Evolutionary conservation across 2,888 invertebrate species (phyloP).

Genomic region (Dione juno): DNA sequence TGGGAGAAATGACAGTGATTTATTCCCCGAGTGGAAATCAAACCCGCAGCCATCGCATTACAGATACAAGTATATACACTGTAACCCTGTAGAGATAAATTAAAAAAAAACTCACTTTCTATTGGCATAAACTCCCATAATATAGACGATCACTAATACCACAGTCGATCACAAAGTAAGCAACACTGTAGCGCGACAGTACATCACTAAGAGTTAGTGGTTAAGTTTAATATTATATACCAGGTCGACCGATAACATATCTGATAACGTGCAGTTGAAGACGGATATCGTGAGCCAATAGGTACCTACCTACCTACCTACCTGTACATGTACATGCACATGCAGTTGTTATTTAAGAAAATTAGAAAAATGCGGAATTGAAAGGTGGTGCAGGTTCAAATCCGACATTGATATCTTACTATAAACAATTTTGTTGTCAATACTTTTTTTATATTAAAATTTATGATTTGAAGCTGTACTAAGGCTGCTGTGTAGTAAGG

Average conservation of each 20-base stretch:
- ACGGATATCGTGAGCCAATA: constrained; percentile 26
- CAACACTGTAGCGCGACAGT: background rate
- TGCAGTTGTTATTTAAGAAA: too few relatives aligned
- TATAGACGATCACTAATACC: background rate
- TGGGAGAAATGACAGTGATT: too few relatives aligned
- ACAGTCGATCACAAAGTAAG: constrained; percentile 7
- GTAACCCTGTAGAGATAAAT: background rate
- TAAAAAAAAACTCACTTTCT: constrained; percentile 14
- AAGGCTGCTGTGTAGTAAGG: too few relatives aligned
- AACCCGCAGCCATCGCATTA: background rate
- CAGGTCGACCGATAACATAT: constrained; percentile 34
- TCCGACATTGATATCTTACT: too few relatives aligned
- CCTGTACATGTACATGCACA: too few relatives aligned
- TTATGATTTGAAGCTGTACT: too few relatives aligned
- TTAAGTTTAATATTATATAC: constrained; percentile 39
- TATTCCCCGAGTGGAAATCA: background rate
- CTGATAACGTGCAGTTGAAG: constrained; percentile 33
- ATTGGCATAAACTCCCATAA: constrained; percentile 10
- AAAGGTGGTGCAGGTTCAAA: too few relatives aligned
- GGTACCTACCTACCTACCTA: too few relatives aligned
- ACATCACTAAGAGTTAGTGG: constrained; percentile 21
- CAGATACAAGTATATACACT: background rate
- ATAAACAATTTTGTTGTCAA: too few relatives aligned
- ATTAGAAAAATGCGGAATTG: too few relatives aligned
- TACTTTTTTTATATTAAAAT: too few relatives aligned